These are phyloP conservation scores for Ganaspis brasiliensis DNA, from an alignment of 2,888 invertebrate species.

Conservation along the genomic window DNA sequence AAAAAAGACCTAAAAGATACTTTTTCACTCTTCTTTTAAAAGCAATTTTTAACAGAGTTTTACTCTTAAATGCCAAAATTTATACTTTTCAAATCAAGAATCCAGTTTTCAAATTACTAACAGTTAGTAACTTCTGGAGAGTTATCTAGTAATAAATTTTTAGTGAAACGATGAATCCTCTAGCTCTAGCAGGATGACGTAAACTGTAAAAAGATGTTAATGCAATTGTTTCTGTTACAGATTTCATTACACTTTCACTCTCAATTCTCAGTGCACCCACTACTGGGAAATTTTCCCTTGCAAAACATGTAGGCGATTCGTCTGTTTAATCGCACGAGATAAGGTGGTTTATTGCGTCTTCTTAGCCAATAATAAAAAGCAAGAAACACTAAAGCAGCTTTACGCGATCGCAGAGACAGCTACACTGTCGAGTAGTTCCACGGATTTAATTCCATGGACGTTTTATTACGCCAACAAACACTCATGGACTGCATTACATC, in stretches of 20 bases:
- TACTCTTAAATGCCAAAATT: no score
- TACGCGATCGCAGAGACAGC: conserved; percentile 22
- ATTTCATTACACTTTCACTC: conserved; percentile 32
- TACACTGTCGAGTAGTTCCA: neutral
- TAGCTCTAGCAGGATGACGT: no score
- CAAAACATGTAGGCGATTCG: conserved; percentile 12
- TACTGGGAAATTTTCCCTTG: conserved; percentile 13
- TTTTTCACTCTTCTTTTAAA: no score
- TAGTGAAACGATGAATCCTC: no score
- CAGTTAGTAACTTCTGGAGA: no score
- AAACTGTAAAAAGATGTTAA: neutral
- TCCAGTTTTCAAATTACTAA: no score
- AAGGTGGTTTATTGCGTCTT: conserved; percentile 21
- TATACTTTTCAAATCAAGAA: no score
- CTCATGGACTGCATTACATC: conserved; percentile 17
- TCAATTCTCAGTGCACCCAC: conserved; percentile 18
- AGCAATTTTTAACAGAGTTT: no score
- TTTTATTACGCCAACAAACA: conserved; percentile 21
- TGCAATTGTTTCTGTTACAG: conserved; percentile 3
- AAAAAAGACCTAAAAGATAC: neutral
- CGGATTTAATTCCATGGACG: conserved; percentile 33
- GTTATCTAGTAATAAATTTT: no score
- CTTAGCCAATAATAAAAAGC: conserved; percentile 2
- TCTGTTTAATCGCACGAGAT: conserved; percentile 20
- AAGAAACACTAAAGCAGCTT: conserved; percentile 14